These are phyloP conservation scores for Heliconius hewitsoni DNA, from an alignment of 1,140 invertebrate species.

Conservation along the genomic window DNA sequence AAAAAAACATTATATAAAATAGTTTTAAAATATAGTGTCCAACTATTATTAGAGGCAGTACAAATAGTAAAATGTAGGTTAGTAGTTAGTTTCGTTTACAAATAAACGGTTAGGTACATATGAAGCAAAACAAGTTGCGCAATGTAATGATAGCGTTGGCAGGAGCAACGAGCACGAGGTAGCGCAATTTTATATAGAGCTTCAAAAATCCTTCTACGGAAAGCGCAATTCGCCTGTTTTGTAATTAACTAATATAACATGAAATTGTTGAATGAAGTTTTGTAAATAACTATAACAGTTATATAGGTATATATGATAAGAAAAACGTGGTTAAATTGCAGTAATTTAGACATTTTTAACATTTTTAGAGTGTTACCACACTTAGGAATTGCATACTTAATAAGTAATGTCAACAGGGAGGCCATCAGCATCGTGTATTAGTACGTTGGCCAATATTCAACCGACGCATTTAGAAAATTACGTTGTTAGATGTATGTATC, in stretches of 20 bases:
- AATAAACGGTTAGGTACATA: constrained; percentile 35
- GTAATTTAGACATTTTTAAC: no score
- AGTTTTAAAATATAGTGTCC: not conserved
- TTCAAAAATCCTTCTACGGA: not conserved
- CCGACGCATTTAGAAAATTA: constrained; percentile 29
- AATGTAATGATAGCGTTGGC: constrained; percentile 33
- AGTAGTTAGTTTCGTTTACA: constrained; percentile 28
- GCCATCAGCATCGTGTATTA: not conserved
- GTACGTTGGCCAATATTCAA: constrained; percentile 32
- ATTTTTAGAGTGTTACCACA: no score
- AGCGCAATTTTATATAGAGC: not conserved
- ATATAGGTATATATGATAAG: no score
- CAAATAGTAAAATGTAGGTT: constrained; percentile 28
- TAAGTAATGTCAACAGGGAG: not conserved
- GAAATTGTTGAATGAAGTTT: no score
- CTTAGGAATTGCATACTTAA: no score
- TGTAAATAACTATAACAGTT: no score
- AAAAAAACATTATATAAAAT: not conserved
- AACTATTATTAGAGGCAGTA: not conserved
- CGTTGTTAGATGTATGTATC: constrained; percentile 14
- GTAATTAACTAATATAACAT: not conserved
- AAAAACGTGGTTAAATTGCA: not conserved
- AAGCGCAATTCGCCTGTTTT: not conserved
- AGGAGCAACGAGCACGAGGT: constrained; percentile 5
- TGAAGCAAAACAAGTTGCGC: constrained; percentile 41